Percentiles rank a stretch among this genome's conserved stretches.
These are phyloP conservation scores for Alviniconcha marisindica DNA, from an alignment of 1,140 invertebrate genomes.

Conservation along the genomic window DNA sequence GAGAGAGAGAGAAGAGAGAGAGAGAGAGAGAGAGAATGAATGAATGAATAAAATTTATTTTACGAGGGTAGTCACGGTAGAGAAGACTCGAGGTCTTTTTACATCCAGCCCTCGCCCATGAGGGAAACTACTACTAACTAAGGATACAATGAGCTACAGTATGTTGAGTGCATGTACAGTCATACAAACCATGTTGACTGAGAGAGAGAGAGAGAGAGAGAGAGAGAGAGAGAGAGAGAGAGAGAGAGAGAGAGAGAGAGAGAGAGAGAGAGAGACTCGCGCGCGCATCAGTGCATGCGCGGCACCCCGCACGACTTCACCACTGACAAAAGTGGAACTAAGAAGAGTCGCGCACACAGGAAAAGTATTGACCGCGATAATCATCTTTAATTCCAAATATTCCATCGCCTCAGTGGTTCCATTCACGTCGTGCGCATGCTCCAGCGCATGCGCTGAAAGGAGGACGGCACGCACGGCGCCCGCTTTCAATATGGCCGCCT, in stretches of 20 bases:
- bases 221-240: conserved; percentile 1
- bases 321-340: background rate
- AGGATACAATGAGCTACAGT: too few relatives aligned
- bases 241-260: conserved; percentile 11
- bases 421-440: background rate
- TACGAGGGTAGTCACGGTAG: too few relatives aligned
- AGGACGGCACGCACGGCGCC: conserved; percentile 14
- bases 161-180: too few relatives aligned
- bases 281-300: too few relatives aligned
- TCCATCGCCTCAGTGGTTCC: background rate
- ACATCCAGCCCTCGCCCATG: too few relatives aligned
- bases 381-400: conserved; percentile 32
- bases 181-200: too few relatives aligned
- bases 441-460: conserved; percentile 32
- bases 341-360: conserved; percentile 4
- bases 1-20: too few relatives aligned
- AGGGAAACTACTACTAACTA: too few relatives aligned
- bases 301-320: too few relatives aligned
- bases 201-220: background rate
- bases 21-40: too few relatives aligned
- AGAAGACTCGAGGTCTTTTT: too few relatives aligned
- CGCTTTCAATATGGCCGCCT: conserved; percentile 30
- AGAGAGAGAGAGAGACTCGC: background rate
- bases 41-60: too few relatives aligned
- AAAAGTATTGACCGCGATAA: background rate